Conservation (phyloP, 2,113 vertebrate genomes). For the Ptychochromis oligacanthus region DNA sequence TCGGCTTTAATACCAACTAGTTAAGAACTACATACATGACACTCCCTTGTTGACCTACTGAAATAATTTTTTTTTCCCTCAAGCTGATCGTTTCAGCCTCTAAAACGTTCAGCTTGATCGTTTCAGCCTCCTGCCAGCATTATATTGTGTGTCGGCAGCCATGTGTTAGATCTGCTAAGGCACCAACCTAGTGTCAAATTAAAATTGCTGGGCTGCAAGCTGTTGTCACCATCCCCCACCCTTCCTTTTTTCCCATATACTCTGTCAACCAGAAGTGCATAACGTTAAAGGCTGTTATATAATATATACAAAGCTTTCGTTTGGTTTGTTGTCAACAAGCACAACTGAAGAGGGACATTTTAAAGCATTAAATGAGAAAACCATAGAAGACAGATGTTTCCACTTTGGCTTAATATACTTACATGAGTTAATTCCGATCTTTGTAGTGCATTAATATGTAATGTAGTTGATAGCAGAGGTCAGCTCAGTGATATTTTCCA, state of each 20-base stretch:
- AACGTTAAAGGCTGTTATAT: not conserved
- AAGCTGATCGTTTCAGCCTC: not conserved
- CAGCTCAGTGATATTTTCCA: slow-evolving; percentile 9
- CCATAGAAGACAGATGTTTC: not conserved
- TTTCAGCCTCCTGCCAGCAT: not conserved
- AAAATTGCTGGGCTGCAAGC: slow-evolving; percentile 34
- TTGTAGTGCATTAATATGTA: slow-evolving; percentile 19
- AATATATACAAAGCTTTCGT: not conserved
- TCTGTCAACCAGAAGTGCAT: not conserved
- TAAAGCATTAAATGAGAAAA: not conserved
- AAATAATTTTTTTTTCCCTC: not conserved
- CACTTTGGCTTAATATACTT: not conserved
- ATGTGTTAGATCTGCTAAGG: slow-evolving; percentile 33
- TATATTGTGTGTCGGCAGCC: slow-evolving; percentile 41
- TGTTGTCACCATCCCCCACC: slow-evolving; percentile 14
- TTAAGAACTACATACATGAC: not conserved
- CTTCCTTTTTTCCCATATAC: not conserved
- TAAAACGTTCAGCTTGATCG: too few relatives aligned
- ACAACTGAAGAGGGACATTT: not conserved
- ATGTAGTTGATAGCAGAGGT: slow-evolving; percentile 18
- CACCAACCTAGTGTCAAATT: slow-evolving; percentile 41
- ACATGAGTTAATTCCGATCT: slow-evolving; percentile 5
- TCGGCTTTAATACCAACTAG: not conserved
- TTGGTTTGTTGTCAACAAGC: not conserved
- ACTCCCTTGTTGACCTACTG: not conserved